Evolutionary conservation across 2,113 vertebrate genomes (phyloP).

Genomic region (Anas platyrhynchos): DNA sequence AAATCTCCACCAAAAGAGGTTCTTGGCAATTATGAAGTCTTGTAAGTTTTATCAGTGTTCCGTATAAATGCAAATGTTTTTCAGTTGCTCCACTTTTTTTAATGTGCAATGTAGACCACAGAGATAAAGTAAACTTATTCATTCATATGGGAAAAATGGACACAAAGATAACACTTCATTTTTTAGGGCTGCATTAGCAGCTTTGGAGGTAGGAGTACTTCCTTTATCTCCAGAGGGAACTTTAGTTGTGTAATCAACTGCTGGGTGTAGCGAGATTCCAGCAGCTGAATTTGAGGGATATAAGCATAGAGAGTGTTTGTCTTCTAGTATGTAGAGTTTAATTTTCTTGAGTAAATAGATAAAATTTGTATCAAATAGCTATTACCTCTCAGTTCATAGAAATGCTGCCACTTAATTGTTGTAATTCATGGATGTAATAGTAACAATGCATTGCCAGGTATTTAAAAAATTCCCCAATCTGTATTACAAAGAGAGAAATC

Average conservation of each 20-base stretch:
- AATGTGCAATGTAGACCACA: not conserved
- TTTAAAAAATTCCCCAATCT: not conserved
- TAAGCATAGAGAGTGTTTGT: not conserved
- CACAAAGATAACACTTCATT: not conserved
- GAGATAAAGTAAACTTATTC: not conserved
- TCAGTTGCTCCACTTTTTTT: not conserved
- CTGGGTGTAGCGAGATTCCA: not conserved
- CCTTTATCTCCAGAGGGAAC: not conserved
- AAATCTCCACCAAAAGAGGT: conserved; percentile 90
- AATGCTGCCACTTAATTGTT: not conserved
- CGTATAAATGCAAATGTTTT: not conserved
- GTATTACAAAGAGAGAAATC: not conserved
- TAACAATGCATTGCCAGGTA: not conserved
- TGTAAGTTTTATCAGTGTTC: conserved; percentile 82
- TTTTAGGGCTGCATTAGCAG: not conserved
- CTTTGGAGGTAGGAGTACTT: not conserved
- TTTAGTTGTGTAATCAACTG: not conserved
- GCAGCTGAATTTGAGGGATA: not conserved
- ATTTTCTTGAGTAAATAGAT: not conserved
- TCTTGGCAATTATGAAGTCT: conserved; percentile 93
- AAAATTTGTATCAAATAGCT: not conserved
- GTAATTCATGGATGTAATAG: not conserved
- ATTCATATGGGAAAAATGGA: not conserved
- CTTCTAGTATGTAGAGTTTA: not conserved
- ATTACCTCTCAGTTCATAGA: not conserved